phyloP scores from a whole-genome alignment of 2,888 invertebrate species.

The Oxycera nigricornis region DNA sequence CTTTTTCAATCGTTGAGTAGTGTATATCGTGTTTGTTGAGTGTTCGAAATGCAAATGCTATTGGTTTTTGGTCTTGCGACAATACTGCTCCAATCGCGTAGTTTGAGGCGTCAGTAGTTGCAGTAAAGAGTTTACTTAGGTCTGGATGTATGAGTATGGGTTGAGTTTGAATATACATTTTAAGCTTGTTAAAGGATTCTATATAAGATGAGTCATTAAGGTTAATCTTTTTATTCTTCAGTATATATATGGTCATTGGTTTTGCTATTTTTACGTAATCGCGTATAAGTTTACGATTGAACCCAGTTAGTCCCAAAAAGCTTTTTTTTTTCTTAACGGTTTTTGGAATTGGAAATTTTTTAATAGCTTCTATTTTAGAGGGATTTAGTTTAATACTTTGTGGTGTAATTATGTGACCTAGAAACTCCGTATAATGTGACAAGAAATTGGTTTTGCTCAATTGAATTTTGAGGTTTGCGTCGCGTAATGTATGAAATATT shows the following conservation, averaged over 20 bases:
- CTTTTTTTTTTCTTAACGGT: constrained; percentile 28
- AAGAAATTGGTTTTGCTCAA: background rate
- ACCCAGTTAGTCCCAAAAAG: background rate
- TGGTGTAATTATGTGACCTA: background rate
- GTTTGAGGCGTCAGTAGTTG: background rate
- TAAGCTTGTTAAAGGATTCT: too few species aligned
- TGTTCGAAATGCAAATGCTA: too few species aligned
- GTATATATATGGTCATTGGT: too few species aligned
- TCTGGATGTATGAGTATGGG: too few species aligned
- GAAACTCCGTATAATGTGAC: background rate
- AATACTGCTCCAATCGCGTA: background rate
- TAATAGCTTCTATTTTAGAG: background rate
- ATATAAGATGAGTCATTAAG: background rate
- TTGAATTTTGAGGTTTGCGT: constrained; percentile 1
- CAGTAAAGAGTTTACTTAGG: constrained; percentile 46
- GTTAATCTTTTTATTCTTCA: background rate
- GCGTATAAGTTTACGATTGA: background rate
- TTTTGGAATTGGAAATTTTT: constrained; percentile 43
- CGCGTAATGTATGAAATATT: constrained; percentile 1
- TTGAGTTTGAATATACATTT: too few species aligned
- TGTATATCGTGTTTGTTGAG: background rate
- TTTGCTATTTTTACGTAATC: too few species aligned
- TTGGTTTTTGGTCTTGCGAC: constrained; percentile 37
- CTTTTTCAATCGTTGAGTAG: background rate
- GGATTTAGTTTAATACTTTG: background rate